Evolutionary conservation across 2,797 vertebrate genomes (phyloP), one percentile per base, ranked within the genome.

Genomic region (Macrochelys suwanniensis): DNA sequence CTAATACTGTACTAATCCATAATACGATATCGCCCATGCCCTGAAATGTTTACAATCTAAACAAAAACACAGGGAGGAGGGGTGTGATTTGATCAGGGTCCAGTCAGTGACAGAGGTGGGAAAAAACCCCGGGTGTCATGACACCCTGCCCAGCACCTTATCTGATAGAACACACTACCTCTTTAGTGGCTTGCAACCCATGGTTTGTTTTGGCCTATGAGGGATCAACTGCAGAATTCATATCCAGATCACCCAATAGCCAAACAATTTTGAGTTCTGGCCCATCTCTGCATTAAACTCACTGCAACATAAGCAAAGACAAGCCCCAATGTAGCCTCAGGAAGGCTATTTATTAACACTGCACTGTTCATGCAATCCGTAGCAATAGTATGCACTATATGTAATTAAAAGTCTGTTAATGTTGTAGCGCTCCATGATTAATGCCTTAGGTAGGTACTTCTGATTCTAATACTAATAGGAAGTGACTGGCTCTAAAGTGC

Each of bases 401-500:
- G 93, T 97, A 98, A 98, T 98, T 98, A 98, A 97, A 97, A 96
- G 71, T 83, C 96, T 95, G 84, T 91, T 33, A 57, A 92, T 96
- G 94, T 78, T 1, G 87, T 12, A 61, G 88, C 59, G 5, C 84
- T 94, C 84, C 2, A 0, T 98, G 98, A 98, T 98, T 98, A 98
- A 98, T 98, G 96, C 92, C 95, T 95, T 42, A 57, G 91, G 96
- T 97, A 95, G 94, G 95, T 92, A 53, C 95, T 97, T 89, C 88
- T 86, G 96, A 96, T 97, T 97, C 96, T 93, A 95, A 76, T 95
- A 83, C 97, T 98, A 97, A 98, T 98, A 93, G 96, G 97, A 98
- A 96, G 96, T 96, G 98, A 98, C 98, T 98, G 49, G 53, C 82
- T 94, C 82, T 80, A 91, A 95, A 95, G 88, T 31, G 0, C 21